Base-by-base conservation (phyloP, 1,140 invertebrate genomes). In the Drosophila ambigua region DNA sequence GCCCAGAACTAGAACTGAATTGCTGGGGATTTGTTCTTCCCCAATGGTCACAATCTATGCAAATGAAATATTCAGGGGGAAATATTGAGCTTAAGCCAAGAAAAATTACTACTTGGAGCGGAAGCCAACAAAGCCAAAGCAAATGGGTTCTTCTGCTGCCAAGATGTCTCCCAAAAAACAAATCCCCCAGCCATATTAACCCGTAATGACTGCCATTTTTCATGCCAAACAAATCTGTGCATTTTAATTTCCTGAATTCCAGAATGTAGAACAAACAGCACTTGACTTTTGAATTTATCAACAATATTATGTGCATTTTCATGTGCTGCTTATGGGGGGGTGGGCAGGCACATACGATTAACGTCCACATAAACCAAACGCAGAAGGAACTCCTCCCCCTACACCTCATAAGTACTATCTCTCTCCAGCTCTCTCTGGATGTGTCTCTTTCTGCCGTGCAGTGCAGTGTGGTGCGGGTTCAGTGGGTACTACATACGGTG, bases 281-380 rank as follows among this genome's bases (percentile, higher is more conserved):
- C 58, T 81, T 68, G 78, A 87, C 83, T 74, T 81, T 81, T 87
- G 60, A 78, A 85, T 81, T 78, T 85, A 85, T 39, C 35, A 39
- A 39, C 35, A 39, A 39, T 39, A 11, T 87, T 72, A 65, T 72
- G 82, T 81, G 61, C 72, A 74, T 59, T 85, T 84, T 87, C 81
- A 72, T 77, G 45, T 53, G 74, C 73, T 81, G 72, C 73, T 85
- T 77, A 77, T 73, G 46, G 31, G 31, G 23, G 23, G 3, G 23
- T 3, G 23, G 23, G 23, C 23, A 16, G 16, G 16, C 72, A 74
- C 62, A 71, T 57, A 87, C 82, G 82, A 87, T 87, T 88, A 87
- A 88, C 83, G 83, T 80, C 74, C 69, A 75, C 82, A 87, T 78
- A 87, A 82, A 88, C 75, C 76, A 76, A 78, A 72, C 66, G 62